Evolutionary conservation across 35 echinoderm and acorn worm genomes (phyloP), one percentile per base, ranked within the genome.

Genomic region (Heliocidaris tuberculata): DNA sequence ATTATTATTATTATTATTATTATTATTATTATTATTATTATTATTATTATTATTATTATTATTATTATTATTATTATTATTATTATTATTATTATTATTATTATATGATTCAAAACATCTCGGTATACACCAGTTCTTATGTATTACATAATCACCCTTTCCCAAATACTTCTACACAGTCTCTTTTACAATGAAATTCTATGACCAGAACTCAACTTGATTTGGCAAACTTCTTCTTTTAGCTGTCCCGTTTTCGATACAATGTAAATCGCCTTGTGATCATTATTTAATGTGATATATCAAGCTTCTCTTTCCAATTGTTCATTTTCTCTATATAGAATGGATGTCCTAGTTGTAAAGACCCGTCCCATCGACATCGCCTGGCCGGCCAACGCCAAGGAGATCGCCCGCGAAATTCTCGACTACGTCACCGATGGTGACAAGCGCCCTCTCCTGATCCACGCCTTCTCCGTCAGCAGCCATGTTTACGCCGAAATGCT

Each of bases 401-500:
- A 48, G 15, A 86, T 96, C 35, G 95, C 95, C 31, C 95, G 92
- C 13, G 90, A 96, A 65, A 65, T 96, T 19, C 88, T 96, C 4
- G 92, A 96, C 30, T 96, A 96, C 78, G 70, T 96, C 85, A 48
- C 48, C 21, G 71, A 61, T 13, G 35, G 90, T 2, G 95, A 96
- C 90, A 47, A 93, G 31, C 85, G 85, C 4, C 56, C 94, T 50
- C 61, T 96, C 13, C 19, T 96, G 31, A 87, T 96, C 29, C 95
- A 96, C 85, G 60, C 95, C 21, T 96, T 96, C 85, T 96, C 95
- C 31, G 95, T 96, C 48, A 93, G 95, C 90, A 92, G 90, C 11
- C 95, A 96, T 92, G 85, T 96, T 7, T 96, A 93, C 92, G 95
- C 90, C 5, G 95, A 96, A 70, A 93, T 96, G 95, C 95, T 96